A percentile compares a stretch with the other conserved stretches of the same genome.
These are phyloP conservation scores for Ethmia dodecea DNA, from an alignment of 2,888 invertebrate species.

Conservation along the genomic window DNA sequence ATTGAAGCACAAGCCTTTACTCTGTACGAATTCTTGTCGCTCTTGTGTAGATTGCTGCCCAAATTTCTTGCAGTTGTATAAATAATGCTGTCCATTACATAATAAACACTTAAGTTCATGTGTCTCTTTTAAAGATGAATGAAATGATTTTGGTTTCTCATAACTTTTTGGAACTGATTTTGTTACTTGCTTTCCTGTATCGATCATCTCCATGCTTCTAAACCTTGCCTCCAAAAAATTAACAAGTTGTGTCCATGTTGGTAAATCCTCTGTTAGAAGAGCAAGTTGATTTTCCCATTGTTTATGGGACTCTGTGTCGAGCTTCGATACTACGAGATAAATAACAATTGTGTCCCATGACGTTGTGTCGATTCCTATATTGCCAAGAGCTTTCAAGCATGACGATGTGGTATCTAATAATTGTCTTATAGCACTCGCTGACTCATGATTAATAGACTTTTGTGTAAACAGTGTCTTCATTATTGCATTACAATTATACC, in stretches of 20 bases:
- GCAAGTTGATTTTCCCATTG: slow-evolving; percentile 9
- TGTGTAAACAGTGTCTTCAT: slow-evolving; percentile 17
- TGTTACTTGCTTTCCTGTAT: neutral
- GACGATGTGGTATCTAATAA: slow-evolving; percentile 16
- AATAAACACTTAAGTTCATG: slow-evolving; percentile 6
- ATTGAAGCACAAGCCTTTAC: slow-evolving; percentile 13
- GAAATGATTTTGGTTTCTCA: slow-evolving; percentile 10
- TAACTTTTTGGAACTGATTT: neutral
- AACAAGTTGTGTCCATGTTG: slow-evolving; percentile 12
- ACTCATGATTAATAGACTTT: slow-evolving; percentile 13
- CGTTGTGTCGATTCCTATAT: slow-evolving; percentile 8
- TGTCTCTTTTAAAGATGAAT: slow-evolving; percentile 2
- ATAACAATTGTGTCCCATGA: slow-evolving; percentile 15
- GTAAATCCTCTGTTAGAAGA: neutral
- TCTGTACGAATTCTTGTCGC: slow-evolving; percentile 12
- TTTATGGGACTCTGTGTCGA: slow-evolving; percentile 14
- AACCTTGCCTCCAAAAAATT: slow-evolving; percentile 13
- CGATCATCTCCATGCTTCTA: slow-evolving; percentile 11
- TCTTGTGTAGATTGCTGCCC: slow-evolving; percentile 1
- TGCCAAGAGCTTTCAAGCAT: slow-evolving; percentile 12
- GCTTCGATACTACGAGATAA: slow-evolving; percentile 13
- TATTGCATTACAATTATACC: slow-evolving; percentile 17
- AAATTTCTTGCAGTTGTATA: slow-evolving; percentile 16
- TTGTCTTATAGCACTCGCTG: slow-evolving; percentile 10
- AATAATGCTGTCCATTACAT: slow-evolving; percentile 11